Base-by-base conservation (phyloP, 2,113 vertebrate species). In the Bufo gargarizans region DNA sequence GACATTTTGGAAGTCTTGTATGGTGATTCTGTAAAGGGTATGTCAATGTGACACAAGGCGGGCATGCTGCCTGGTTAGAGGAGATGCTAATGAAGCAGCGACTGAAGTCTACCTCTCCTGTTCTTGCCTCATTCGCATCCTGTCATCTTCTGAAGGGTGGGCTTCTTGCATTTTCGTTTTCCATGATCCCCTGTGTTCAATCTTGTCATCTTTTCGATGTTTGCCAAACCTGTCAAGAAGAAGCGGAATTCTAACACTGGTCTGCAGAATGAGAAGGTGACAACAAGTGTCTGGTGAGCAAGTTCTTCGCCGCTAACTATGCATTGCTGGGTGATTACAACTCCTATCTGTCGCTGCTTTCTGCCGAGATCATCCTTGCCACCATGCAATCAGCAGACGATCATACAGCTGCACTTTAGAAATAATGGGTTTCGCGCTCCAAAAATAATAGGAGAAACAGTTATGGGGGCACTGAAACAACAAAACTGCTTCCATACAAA, bases 191-290 rank as follows among this genome's bases (percentile, higher is more conserved):
- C 92, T 96, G 86, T 94, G 93, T 91, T 96, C 97, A 92, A 96
- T 94, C 94, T 95, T 96, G 93, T 99, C 98, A 89, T 99, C 97
- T 95, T 95, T 97, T 89, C 97, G 96, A 94, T 97, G 94, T 95
- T 99, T 99, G 92, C 97, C 97, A 95, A 99, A 99, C 95, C 98
- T 99, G 95, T 92, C 92, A 90, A 93, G 93, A 92, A 94, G 91
- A 93, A 92, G 92, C 91, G 92, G 93, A 91, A 90, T 93, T 94
- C 94, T 96, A 95, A 89, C 82, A 94, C 92, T 95, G 93, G 93
- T 95, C 92, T 89, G 58, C 69, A 11, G 53, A 84, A 76, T 77
- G 59, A 84, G 61, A 84, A 77, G 43, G 87, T 67, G 81, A 78
- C 87, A 71, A 81, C 50, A 71, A 81, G 65, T 63, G 45, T 45